Conservation (phyloP, 1,140 invertebrate species). For the Lepidotrigona ventralis region DNA sequence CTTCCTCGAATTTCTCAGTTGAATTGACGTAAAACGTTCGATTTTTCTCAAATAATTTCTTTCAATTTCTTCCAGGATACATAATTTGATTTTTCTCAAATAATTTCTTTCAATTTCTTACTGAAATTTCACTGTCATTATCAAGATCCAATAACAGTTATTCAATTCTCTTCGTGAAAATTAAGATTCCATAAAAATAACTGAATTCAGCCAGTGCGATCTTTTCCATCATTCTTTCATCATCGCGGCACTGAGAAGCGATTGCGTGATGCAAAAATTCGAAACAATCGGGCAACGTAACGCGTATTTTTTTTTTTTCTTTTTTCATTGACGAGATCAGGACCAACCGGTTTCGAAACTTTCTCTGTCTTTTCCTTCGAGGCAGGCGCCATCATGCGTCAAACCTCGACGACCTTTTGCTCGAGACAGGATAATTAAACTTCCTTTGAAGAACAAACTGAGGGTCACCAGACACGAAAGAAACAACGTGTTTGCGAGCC, state of each 20-base stretch:
- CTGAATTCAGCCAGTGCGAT: not conserved
- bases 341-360: constrained; percentile 57
- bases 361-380: constrained; percentile 53
- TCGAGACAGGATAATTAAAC: constrained; percentile 53
- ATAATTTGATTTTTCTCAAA: too few relatives aligned
- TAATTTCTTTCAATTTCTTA: too few relatives aligned
- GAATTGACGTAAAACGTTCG: too few relatives aligned
- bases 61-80: too few relatives aligned
- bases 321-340: not conserved
- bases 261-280: not conserved
- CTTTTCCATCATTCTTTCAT: not conserved
- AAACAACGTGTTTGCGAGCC: not conserved
- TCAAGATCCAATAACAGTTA: too few relatives aligned
- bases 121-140: too few relatives aligned
- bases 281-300: not conserved
- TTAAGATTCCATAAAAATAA: not conserved
- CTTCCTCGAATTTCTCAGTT: too few relatives aligned
- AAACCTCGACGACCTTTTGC: constrained; percentile 50
- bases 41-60: too few relatives aligned
- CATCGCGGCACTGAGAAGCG: not conserved
- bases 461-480: not conserved
- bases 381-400: constrained; percentile 21
- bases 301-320: not conserved
- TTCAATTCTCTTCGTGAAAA: too few relatives aligned
- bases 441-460: constrained; percentile 42